Evolutionary conservation across 2,888 invertebrate species (phyloP).

Genomic region (Horisme vitalbata): DNA sequence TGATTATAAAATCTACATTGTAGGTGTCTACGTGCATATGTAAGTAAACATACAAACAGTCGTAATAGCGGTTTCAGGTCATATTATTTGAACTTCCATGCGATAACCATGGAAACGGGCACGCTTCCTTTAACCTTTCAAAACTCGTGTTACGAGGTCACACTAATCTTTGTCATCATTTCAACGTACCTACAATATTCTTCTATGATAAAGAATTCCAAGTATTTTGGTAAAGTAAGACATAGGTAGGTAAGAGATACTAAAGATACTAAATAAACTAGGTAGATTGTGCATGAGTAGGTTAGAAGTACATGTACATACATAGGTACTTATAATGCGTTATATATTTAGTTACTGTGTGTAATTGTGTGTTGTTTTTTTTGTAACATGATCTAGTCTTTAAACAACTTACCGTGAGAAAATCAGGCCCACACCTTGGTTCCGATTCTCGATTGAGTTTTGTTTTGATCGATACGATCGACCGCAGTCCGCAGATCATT

Average conservation of each 20-base stretch:
- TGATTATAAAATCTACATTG: too few relatives aligned
- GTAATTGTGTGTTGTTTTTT: too few relatives aligned
- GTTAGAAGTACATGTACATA: too few relatives aligned
- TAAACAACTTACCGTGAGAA: conserved; percentile 17
- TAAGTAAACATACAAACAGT: conserved; percentile 6
- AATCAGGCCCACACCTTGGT: conserved; percentile 16
- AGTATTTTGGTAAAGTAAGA: too few relatives aligned
- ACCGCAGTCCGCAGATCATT: conserved; percentile 41
- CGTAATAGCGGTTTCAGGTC: conserved; percentile 19
- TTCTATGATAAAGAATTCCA: not conserved
- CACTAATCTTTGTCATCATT: not conserved
- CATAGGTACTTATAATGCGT: too few relatives aligned
- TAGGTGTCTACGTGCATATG: not conserved
- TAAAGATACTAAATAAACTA: too few relatives aligned
- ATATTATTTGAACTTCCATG: conserved; percentile 18
- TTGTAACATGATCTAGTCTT: not conserved
- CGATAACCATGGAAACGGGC: conserved; percentile 23
- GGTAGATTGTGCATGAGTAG: too few relatives aligned
- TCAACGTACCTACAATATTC: not conserved
- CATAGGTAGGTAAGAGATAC: too few relatives aligned
- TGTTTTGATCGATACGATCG: conserved; percentile 27
- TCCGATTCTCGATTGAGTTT: conserved; percentile 29
- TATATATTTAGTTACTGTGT: too few relatives aligned
- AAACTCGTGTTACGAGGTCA: conserved; percentile 19
- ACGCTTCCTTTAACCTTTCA: conserved; percentile 28